phyloP scores from a whole-genome alignment of 2,797 vertebrate genomes.

The Periophthalmus magnuspinnatus region DNA sequence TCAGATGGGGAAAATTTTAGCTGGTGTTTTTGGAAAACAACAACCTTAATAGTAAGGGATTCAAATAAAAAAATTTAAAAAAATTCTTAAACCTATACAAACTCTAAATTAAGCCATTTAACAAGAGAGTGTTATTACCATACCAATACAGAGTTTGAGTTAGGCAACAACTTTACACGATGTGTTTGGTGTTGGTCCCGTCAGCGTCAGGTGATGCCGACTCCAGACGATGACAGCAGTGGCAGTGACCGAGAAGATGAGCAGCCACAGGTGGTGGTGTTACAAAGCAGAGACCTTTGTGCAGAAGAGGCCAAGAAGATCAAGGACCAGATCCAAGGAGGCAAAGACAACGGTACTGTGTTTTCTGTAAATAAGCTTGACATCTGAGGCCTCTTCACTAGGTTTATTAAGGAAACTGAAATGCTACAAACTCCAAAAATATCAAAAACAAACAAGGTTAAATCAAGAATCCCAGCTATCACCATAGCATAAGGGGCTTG shows the following conservation, averaged over 20 bases:
- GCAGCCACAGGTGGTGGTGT: conserved; percentile 89
- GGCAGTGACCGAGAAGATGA: conserved; percentile 93
- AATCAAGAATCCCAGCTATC: neutral
- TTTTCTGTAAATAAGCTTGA: neutral
- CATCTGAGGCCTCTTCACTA: too few relatives aligned
- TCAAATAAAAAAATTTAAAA: too few relatives aligned
- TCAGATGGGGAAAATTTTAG: too few relatives aligned
- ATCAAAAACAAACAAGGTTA: too few relatives aligned
- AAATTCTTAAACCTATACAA: neutral
- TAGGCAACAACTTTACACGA: neutral
- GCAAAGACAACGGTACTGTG: conserved; percentile 71
- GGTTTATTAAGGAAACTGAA: too few relatives aligned
- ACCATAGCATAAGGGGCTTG: neutral
- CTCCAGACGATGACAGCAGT: conserved; percentile 80
- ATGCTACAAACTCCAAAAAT: too few relatives aligned
- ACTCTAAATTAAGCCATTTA: neutral
- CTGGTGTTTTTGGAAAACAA: too few relatives aligned
- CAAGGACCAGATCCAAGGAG: conserved; percentile 72
- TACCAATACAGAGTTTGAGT: neutral
- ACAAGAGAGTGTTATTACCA: neutral
- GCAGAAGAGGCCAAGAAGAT: conserved; percentile 86
- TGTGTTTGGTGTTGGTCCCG: neutral
- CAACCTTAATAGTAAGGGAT: too few relatives aligned
- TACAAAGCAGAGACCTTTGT: conserved; percentile 88
- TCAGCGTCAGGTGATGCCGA: conserved; percentile 84